phyloP scores from a whole-genome alignment of 2,113 vertebrate genomes.

The Chroicocephalus ridibundus region DNA sequence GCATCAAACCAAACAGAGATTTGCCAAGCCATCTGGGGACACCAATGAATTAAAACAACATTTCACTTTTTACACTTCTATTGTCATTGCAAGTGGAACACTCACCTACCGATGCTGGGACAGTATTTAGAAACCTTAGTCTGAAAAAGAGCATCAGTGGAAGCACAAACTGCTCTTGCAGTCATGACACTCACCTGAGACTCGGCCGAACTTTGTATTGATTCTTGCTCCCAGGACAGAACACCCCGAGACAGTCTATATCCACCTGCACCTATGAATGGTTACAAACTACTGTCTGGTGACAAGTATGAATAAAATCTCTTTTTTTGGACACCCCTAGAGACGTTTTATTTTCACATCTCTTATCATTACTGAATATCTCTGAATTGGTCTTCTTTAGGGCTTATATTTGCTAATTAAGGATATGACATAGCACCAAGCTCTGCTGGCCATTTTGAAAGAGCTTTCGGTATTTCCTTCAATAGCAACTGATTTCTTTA shows the following conservation, averaged over 20 bases:
- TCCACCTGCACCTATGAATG: background rate
- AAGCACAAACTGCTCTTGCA: background rate
- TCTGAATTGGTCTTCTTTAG: background rate
- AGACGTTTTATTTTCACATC: background rate
- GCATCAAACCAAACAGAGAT: background rate
- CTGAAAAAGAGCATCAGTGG: background rate
- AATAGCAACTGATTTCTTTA: background rate
- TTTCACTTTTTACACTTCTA: background rate
- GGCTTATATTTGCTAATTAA: background rate
- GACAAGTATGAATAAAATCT: background rate
- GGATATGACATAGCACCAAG: background rate
- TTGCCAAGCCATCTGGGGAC: background rate
- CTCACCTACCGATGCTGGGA: rapidly evolving
- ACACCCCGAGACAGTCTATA: background rate
- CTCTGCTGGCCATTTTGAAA: background rate
- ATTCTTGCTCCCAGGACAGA: background rate
- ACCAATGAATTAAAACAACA: background rate
- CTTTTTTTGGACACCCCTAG: background rate
- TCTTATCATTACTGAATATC: background rate
- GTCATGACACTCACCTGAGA: background rate
- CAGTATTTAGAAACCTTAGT: background rate
- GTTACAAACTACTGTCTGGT: background rate
- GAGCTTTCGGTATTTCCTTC: background rate
- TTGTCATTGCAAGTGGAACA: background rate
- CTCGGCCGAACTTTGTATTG: background rate